Conservation (phyloP, 1,140 invertebrate genomes). For the Matsumurasca onukii region DNA sequence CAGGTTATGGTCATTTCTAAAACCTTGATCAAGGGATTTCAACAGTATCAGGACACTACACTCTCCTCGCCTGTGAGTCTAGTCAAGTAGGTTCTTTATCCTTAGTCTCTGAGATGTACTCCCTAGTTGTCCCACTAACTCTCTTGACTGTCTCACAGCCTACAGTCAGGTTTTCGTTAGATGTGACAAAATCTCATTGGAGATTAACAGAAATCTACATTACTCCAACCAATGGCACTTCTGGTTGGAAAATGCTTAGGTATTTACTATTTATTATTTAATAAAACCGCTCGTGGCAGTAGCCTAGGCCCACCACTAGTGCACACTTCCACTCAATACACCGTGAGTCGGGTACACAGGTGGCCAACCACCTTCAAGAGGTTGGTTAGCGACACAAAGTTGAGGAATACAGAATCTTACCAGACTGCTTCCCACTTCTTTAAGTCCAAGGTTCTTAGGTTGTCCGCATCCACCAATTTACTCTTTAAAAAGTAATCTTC, state of each 20-base stretch:
- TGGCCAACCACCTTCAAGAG: background rate
- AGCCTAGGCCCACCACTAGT: background rate
- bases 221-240: too few relatives aligned
- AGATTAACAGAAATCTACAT: too few relatives aligned
- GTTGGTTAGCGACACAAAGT: background rate
- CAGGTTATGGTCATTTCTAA: background rate
- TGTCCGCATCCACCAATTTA: background rate
- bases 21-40: background rate
- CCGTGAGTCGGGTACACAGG: background rate
- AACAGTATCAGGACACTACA: too few relatives aligned
- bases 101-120: too few relatives aligned
- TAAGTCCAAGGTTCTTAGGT: slow-evolving; percentile 1
- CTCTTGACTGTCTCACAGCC: too few relatives aligned
- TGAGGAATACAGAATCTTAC: background rate
- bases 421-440: slow-evolving; percentile 12
- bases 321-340: background rate
- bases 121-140: too few relatives aligned
- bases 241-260: background rate
- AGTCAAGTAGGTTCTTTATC: too few relatives aligned
- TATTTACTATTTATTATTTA: background rate
- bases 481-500: slow-evolving; percentile 9
- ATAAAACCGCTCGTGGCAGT: background rate
- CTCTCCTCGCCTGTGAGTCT: too few relatives aligned
- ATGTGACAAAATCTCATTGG: too few relatives aligned
- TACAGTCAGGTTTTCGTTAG: too few relatives aligned